Evolutionary conservation across 2,888 invertebrate genomes (phyloP).

Genomic region (Mesoligia furuncula): DNA sequence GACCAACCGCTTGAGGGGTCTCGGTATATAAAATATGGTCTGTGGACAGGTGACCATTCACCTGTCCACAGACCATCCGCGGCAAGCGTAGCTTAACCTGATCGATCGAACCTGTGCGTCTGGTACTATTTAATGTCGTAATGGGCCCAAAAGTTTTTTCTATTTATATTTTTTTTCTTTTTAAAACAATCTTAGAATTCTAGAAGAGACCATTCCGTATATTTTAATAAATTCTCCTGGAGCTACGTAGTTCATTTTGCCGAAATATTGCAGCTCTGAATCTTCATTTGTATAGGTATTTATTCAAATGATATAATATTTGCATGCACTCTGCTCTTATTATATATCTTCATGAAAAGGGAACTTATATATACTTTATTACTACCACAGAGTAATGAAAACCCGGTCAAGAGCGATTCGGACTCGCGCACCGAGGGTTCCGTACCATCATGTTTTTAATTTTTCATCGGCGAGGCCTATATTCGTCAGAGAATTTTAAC

Average conservation of each 20-base stretch:
- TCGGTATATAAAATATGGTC: no score
- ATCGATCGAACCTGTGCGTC: no score
- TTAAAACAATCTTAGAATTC: slow-evolving; percentile 10
- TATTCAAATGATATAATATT: slow-evolving; percentile 47
- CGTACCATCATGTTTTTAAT: no score
- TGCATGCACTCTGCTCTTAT: slow-evolving; percentile 23
- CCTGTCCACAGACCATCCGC: no score
- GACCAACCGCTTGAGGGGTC: no score
- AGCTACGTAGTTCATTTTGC: neutral
- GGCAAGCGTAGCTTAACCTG: no score
- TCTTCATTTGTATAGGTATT: slow-evolving; percentile 33
- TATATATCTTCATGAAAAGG: slow-evolving; percentile 15
- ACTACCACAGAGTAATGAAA: neutral
- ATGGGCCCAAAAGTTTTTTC: neutral
- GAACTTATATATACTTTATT: neutral
- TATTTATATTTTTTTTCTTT: neutral
- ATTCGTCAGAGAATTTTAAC: no score
- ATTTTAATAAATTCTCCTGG: slow-evolving; percentile 23
- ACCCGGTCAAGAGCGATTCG: no score
- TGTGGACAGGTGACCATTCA: no score
- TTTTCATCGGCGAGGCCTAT: no score
- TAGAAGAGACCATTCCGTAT: neutral
- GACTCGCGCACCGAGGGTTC: no score
- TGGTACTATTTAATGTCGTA: no score
- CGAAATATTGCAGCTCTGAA: slow-evolving; percentile 41